Percentiles rank a stretch among this genome's conserved stretches.
phyloP scores from a whole-genome alignment of 2,113 vertebrate species.

The Cisticola juncidis region DNA sequence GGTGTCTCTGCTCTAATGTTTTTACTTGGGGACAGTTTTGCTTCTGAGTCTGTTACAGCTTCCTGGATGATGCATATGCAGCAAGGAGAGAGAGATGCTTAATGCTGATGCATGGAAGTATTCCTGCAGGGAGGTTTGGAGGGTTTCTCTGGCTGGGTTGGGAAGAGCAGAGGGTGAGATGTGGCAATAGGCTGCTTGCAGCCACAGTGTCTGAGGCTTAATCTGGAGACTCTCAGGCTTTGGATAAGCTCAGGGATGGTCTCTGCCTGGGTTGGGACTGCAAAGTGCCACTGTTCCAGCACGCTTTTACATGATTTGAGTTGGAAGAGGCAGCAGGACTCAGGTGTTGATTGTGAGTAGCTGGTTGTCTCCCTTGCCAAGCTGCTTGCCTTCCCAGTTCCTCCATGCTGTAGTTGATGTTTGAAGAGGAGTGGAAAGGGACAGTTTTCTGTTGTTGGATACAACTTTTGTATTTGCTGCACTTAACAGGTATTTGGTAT shows the following conservation, averaged over 20 bases:
- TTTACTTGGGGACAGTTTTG: not conserved
- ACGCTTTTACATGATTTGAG: not conserved
- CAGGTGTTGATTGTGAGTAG: not conserved
- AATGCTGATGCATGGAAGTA: not conserved
- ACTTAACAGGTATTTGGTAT: not conserved
- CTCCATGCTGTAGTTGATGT: not conserved
- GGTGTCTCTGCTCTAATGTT: not conserved
- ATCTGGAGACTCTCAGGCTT: not conserved
- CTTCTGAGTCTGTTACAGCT: not conserved
- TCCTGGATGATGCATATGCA: not conserved
- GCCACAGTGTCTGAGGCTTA: rapidly evolving
- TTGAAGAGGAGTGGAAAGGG: not conserved
- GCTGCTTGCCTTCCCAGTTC: not conserved
- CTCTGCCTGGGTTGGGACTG: not conserved
- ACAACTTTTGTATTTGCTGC: not conserved
- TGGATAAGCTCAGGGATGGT: not conserved
- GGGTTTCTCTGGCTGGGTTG: not conserved
- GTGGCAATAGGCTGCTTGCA: not conserved
- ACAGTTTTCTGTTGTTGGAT: not conserved
- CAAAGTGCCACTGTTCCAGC: not conserved
- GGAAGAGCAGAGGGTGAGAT: not conserved
- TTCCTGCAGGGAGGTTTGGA: not conserved
- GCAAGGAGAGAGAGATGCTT: not conserved
- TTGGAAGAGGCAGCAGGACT: not conserved
- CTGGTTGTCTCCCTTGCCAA: not conserved